Evolutionary conservation across 2,797 vertebrate genomes (phyloP), one percentile per base, ranked within the genome.

Genomic region (Falco berigora): DNA sequence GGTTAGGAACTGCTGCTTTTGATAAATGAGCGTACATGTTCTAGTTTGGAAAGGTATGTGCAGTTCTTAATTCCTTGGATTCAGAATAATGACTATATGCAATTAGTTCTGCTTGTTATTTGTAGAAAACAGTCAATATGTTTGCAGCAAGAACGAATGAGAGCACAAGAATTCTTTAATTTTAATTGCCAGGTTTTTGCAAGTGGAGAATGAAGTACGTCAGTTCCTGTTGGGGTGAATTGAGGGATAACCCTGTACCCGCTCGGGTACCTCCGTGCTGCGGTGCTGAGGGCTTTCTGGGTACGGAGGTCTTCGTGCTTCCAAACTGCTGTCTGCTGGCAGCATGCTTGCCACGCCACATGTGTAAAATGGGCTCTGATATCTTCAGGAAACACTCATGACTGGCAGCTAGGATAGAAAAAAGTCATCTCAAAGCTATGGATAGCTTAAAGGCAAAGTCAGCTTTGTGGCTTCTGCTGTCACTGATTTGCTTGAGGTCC

Each of bases 161-260:
- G 64, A 38, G 83, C 28, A 18, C 28, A 49, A 84, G 11, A 61
- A 30, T 72, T 49, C 69, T 66, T 7, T 14, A 1, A 7, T 55
- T 77, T 18, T 25, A 25, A 47, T 52, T 56, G 27, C 32, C 9
- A 12, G n/a, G 32, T 19, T 73, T 74, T 38, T 74, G 50, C 36
- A 28, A 12, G 42, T 1, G 14, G 62, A 28, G 73, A 12, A 25
- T 2, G 18, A 11, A 28, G 12, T 6, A 28, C 40, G 47, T n/a
- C 0, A 0, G 5, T 50, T 73, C 56, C 0, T 6, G 19, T 5
- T 10, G 21, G 53, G 10, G 15, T 30, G 52, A 32, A 9, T 23
- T 0, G 10, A 21, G 71, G 25, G 15, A 13, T 32, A 7, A 61
- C 47, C 25, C 50, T 7, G 5, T 24, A 14, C 10, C 16, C 2